Percentiles rank a stretch among this genome's conserved stretches.
Conservation (phyloP, 2,888 invertebrate genomes). For the Caenorhabditis macrosperma region DNA sequence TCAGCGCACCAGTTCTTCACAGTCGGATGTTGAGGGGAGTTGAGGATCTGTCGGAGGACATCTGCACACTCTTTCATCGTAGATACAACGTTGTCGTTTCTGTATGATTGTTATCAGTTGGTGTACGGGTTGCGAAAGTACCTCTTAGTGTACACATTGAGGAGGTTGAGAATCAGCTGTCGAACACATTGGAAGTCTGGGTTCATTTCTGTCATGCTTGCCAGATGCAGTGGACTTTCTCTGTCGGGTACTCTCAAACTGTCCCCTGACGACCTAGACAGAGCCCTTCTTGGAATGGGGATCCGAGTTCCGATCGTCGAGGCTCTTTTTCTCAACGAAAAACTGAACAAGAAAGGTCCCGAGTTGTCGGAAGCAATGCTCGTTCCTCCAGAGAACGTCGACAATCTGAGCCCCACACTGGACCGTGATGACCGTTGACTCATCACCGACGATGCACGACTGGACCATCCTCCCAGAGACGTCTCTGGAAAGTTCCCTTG, state of each 20-base stretch:
- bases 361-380: conserved; percentile 80
- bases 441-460: conserved; percentile 78
- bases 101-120: conserved; percentile 18
- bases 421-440: conserved; percentile 77
- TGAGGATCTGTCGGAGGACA: conserved; percentile 77
- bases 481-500: conserved; percentile 69
- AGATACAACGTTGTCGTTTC: conserved; percentile 72
- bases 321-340: conserved; percentile 78
- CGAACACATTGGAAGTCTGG: conserved; percentile 80
- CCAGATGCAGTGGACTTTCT: conserved; percentile 77
- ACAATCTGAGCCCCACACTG: conserved; percentile 76
- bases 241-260: conserved; percentile 78
- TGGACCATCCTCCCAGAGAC: conserved; percentile 78
- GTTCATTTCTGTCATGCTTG: conserved; percentile 78
- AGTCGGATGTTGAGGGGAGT: conserved; percentile 79
- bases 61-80: conserved; percentile 78
- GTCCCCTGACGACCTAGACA: conserved; percentile 77
- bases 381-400: conserved; percentile 79
- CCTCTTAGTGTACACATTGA: conserved; percentile 74
- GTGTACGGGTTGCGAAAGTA: background rate
- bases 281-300: conserved; percentile 76
- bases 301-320: conserved; percentile 80
- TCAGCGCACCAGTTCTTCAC: conserved; percentile 79
- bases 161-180: conserved; percentile 77
- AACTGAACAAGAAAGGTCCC: conserved; percentile 79